Percentiles rank a stretch among this genome's conserved stretches.
These are phyloP conservation scores for Phoeniculus purpureus DNA, from an alignment of 2,797 vertebrate genomes.

Conservation along the genomic window DNA sequence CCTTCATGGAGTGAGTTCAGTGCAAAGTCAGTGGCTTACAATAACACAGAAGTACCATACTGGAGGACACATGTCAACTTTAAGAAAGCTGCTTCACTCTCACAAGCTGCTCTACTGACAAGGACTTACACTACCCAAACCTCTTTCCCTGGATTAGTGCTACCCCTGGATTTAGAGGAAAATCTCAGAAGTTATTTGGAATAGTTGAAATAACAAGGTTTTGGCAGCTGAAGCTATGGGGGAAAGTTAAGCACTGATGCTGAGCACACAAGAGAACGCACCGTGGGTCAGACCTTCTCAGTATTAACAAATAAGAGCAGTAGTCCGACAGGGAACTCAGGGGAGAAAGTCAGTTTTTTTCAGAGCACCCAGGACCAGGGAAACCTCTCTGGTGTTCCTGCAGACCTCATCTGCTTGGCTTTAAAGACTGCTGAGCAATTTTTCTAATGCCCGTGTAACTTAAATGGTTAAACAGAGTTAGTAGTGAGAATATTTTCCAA, in stretches of 20 bases:
- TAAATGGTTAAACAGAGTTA: too few species aligned
- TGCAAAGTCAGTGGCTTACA: background rate
- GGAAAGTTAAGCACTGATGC: background rate
- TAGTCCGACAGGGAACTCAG: background rate
- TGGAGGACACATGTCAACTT: fast-evolving
- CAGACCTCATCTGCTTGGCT: too few species aligned
- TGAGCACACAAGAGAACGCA: background rate
- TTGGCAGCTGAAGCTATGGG: background rate
- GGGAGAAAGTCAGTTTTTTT: background rate
- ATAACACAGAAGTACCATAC: fast-evolving
- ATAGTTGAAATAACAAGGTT: background rate
- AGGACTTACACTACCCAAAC: background rate
- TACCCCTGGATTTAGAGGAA: background rate
- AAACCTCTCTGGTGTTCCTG: background rate
- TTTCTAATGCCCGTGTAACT: too few species aligned
- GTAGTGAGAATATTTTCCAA: too few species aligned
- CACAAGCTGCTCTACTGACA: background rate
- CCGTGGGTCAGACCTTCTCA: background rate
- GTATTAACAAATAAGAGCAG: background rate
- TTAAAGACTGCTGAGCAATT: too few species aligned
- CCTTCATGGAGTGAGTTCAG: fast-evolving
- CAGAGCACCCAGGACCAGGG: background rate
- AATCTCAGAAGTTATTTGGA: slow-evolving; percentile 1
- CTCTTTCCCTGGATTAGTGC: slow-evolving; percentile 22
- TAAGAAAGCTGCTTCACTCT: background rate